Evolutionary conservation across 2,888 invertebrate species (phyloP).

Genomic region (Diaprepes abbreviatus): DNA sequence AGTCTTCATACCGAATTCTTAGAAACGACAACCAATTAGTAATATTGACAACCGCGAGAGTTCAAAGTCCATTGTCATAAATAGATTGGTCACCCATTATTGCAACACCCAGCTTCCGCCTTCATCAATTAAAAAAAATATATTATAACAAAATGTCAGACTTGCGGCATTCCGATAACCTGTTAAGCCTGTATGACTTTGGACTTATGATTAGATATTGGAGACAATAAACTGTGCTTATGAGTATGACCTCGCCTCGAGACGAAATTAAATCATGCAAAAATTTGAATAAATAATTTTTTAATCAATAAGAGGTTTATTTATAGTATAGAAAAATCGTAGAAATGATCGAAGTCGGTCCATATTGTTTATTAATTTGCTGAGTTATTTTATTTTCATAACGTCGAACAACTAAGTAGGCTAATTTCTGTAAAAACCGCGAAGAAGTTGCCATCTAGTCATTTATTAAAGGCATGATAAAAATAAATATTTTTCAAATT

Average conservation of each 20-base stretch:
- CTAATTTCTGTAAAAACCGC: no score
- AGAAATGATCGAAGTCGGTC: no score
- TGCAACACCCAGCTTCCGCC: neutral
- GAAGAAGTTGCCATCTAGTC: no score
- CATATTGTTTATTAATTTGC: no score
- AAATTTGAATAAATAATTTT: neutral
- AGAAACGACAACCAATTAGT: no score
- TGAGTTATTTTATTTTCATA: no score
- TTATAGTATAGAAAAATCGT: no score
- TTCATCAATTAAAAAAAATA: neutral
- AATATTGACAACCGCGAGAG: neutral
- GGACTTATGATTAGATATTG: conserved; percentile 2
- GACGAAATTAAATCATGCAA: neutral
- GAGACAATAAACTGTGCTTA: conserved; percentile 4
- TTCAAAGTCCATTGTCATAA: neutral
- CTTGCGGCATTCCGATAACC: conserved; percentile 3
- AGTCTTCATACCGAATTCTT: no score
- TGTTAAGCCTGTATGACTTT: neutral
- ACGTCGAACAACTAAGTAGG: no score
- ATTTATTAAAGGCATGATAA: no score
- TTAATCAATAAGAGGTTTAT: no score
- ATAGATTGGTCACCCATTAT: neutral
- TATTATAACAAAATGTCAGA: conserved; percentile 1
- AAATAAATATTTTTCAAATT: no score
- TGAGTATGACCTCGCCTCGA: neutral